These are phyloP conservation scores for Neuroscelio doddi DNA, from an alignment of 2,888 invertebrate genomes.

Conservation along the genomic window DNA sequence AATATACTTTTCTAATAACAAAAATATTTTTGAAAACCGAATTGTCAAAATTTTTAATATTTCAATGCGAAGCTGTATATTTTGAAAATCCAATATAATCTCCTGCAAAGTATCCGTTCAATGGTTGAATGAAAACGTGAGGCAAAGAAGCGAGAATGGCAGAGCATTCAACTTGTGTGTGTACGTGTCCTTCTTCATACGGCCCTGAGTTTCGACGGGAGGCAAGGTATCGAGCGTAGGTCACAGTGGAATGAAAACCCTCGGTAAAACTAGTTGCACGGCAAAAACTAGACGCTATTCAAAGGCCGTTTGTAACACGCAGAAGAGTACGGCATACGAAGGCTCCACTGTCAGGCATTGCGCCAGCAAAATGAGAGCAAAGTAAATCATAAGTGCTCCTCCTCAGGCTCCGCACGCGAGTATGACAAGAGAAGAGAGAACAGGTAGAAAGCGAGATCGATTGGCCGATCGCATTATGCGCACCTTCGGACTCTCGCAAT, in stretches of 20 bases:
- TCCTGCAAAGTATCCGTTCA: no score
- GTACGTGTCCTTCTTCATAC: conserved; percentile 30
- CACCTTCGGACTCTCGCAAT: conserved; percentile 3
- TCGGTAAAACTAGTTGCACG: conserved; percentile 59
- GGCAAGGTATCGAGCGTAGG: conserved; percentile 22
- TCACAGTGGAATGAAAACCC: conserved; percentile 55
- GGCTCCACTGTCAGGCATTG: conserved; percentile 33
- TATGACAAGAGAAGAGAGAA: background rate
- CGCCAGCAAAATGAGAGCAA: conserved; percentile 41
- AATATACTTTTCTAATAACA: no score
- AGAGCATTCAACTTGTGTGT: conserved; percentile 18
- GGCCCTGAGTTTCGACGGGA: conserved; percentile 26
- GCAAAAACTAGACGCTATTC: conserved; percentile 66
- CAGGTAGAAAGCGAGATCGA: conserved; percentile 23
- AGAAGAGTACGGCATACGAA: conserved; percentile 25
- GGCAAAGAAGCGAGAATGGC: no score
- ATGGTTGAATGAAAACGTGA: no score
- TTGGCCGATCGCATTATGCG: conserved; percentile 12
- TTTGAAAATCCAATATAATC: no score
- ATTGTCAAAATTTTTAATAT: no score
- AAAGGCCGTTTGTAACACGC: conserved; percentile 58
- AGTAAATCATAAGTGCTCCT: conserved; percentile 37
- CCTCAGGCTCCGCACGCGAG: conserved; percentile 1
- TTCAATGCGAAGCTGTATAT: no score
- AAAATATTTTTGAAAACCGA: no score